Percentiles rank a stretch among this genome's conserved stretches.
Conservation (phyloP, 92 coral and sea anemone species). For the Bergia sp. region DNA sequence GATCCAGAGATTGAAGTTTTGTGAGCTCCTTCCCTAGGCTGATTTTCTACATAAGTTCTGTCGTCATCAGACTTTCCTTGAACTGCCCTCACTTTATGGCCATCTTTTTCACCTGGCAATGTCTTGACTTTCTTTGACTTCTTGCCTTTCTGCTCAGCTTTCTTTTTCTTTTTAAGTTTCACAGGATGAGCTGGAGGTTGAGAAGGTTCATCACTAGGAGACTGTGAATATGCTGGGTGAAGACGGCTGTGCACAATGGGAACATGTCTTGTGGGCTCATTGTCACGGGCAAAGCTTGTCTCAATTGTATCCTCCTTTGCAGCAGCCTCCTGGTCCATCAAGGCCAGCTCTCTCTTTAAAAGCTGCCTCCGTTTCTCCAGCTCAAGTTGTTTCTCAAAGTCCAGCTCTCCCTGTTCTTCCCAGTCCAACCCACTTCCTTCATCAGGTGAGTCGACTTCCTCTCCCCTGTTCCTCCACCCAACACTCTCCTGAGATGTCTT, state of each 20-base stretch:
- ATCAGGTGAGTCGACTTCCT: conserved; percentile 60
- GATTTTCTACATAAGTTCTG: not conserved
- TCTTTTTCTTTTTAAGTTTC: conserved; percentile 84
- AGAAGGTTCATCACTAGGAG: conserved; percentile 59
- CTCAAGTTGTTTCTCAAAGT: conserved; percentile 79
- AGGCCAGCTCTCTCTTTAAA: conserved; percentile 85
- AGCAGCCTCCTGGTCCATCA: conserved; percentile 93
- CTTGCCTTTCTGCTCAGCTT: conserved; percentile 66
- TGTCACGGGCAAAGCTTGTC: conserved; percentile 55
- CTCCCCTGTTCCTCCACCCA: conserved; percentile 62
- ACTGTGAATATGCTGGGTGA: conserved; percentile 75
- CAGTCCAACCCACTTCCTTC: conserved; percentile 78
- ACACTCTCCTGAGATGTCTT: conserved; percentile 59
- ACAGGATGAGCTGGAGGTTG: conserved; percentile 62
- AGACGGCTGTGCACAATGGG: conserved; percentile 88
- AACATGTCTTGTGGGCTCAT: conserved; percentile 63
- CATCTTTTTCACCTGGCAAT: conserved; percentile 20
- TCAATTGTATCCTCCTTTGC: conserved; percentile 59
- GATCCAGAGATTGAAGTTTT: conserved; percentile 41
- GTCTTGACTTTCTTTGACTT: conserved; percentile 54
- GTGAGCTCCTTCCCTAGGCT: conserved; percentile 7
- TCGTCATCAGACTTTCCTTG: conserved; percentile 20
- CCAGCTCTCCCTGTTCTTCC: conserved; percentile 92
- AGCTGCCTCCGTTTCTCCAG: conserved; percentile 90
- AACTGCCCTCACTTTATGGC: not conserved